Evolutionary conservation across 2,113 vertebrate species (phyloP), one percentile per base, ranked within the genome.

Genomic region (Isichthys henryi): DNA sequence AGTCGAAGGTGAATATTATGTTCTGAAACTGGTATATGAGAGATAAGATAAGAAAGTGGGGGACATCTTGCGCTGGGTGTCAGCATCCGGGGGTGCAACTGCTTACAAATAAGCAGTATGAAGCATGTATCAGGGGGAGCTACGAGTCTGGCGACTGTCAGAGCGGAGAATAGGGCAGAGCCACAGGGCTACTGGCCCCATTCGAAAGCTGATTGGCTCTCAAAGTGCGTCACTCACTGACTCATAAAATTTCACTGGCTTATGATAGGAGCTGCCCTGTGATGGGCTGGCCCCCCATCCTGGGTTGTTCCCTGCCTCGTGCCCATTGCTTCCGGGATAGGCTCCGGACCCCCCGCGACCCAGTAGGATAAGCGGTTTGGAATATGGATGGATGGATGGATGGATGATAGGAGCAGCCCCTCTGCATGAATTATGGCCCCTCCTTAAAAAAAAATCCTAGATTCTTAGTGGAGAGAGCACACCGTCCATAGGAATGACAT

Each of bases 131-230:
- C 53, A 66, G 49, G 17, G 27, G 56, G 70, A 62, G 27, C 27
- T 45, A 52, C 77, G 21, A 88, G 52, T 70, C 35, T 46, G 66
- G 86, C 58, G 52, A 83, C 90, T 89, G 46, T 88, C 88, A 77
- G 27, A 87, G 88, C 6, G 1, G 49, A n/a, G 84, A 91, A 82
- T 56, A n/a, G 87, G 27, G 17, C 31, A 49, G 66, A 88, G 27
- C 45, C 88, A 84, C 23, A 27, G 58, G 31, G 35, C 3, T 2
- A 19, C 0, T 43, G 31, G 77, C 39, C 77, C 27, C 62, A 31
- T 70, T 27, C 13, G n/a, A 70, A 31, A 70, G 27, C 62, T 70
- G 62, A 70, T 31, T 70, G 62, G 62, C 27, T 70, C 11, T 11
- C n/a, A 31, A 3, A 31, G 62, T 70, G 62, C 3, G 15, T 39